Base-by-base conservation (phyloP, 2,888 invertebrate species). In the Spilarctia lutea region DNA sequence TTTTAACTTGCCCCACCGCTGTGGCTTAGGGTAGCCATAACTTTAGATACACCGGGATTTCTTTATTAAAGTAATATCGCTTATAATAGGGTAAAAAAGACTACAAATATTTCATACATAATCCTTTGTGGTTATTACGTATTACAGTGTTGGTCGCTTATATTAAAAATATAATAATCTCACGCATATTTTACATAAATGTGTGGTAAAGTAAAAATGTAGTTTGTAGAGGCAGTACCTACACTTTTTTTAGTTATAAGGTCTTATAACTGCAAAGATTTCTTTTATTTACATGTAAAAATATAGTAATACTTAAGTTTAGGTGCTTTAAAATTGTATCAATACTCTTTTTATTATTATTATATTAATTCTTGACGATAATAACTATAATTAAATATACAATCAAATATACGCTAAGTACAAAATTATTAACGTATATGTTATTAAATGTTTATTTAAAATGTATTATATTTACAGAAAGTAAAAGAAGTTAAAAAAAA, bases 1-100 rank as follows among this genome's bases (percentile, higher is more conserved):
- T 89, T 92, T 90, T 89, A 90, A 91, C 88, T 89, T 83, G 83
- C 87, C 83, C 73, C 86, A 85, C 76, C 84, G 82, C 75, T 82
- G 81, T 76, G 82, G 83, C 74, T 85, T 81, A 85, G 82, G 75
- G 75, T 84, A 79, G 79, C 86, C 83, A 85, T 87, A 79, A 82
- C 81, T 83, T 81, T 73, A 30, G 71, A 65, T 60, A 24, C 65
- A 69, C 74, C 74, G 71, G 83, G 81, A 85, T 85, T 77, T 76
- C 78, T 74, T 81, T 85, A 80, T 81, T 84, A 80, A 83, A 78
- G 86, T 78, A 79, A 84, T 79, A 81, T 72, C 18, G 75, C 71
- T 56, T 70, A 72, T 60, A 74, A 72, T 80, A 74, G 65, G 33
- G 72, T 75, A 69, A 75, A 73, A 77, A 67, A 81, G 66, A 76